A percentile compares a stretch with the other conserved stretches of the same genome.
Evolutionary conservation across 1,140 invertebrate genomes (phyloP).

Genomic region (Drosophila tristis): DNA sequence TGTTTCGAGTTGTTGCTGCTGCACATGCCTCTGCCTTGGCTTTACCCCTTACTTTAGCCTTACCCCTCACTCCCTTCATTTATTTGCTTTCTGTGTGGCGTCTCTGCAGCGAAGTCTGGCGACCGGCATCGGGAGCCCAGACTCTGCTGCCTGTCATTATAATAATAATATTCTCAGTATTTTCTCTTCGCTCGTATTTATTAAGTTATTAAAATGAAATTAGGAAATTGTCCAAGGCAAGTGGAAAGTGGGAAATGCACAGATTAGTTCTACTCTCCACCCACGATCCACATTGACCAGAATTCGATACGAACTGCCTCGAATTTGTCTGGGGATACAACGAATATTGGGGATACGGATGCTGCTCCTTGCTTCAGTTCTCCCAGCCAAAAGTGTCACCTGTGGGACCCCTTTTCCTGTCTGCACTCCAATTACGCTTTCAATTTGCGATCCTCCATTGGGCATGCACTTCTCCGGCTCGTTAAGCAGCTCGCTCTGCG

Average conservation of each 20-base stretch:
- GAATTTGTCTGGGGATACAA: no score
- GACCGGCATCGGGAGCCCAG: conserved; percentile 56
- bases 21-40: no score
- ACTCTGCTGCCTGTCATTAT: conserved; percentile 54
- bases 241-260: conserved; percentile 27
- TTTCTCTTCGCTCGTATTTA: conserved; percentile 64
- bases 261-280: conserved; percentile 7
- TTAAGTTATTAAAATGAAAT: conserved; percentile 79
- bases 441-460: no score
- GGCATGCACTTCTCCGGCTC: background rate
- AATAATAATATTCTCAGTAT: conserved; percentile 66
- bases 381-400: no score
- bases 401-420: no score
- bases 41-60: background rate
- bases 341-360: no score
- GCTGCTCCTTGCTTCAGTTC: no score
- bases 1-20: no score
- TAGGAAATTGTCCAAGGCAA: conserved; percentile 47
- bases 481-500: background rate
- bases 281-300: background rate
- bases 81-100: conserved; percentile 39
- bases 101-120: conserved; percentile 34
- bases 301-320: no score
- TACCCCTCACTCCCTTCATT: background rate
- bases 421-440: no score